These are phyloP conservation scores for Lochmaea capreae DNA, from an alignment of 2,888 invertebrate genomes.

Conservation along the genomic window DNA sequence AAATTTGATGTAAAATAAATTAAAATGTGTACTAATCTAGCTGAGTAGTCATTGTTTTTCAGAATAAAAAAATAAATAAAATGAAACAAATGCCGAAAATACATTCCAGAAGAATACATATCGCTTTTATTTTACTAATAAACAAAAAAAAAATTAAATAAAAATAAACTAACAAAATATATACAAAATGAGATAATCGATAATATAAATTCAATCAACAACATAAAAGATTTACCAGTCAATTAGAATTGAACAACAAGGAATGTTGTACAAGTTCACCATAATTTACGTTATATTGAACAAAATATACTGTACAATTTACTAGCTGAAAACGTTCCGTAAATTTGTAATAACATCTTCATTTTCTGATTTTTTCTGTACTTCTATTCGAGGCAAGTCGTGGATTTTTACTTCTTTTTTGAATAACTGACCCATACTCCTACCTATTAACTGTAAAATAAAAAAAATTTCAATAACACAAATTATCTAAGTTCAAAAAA, in stretches of 20 bases:
- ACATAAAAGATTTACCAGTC: constrained; percentile 34
- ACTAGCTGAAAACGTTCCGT: constrained; percentile 60
- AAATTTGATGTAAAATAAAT: too few relatives aligned
- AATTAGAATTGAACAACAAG: constrained; percentile 27
- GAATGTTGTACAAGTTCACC: constrained; percentile 31
- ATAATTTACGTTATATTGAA: constrained; percentile 33
- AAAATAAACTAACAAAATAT: constrained; percentile 56
- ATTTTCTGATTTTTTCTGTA: constrained; percentile 61
- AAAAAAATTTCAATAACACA: neutral
- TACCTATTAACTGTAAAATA: constrained; percentile 77
- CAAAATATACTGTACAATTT: constrained; percentile 26
- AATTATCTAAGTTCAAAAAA: neutral
- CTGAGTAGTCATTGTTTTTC: too few relatives aligned
- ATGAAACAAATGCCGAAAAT: neutral
- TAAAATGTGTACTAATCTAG: too few relatives aligned
- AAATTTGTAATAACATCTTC: constrained; percentile 61
- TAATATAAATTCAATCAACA: constrained; percentile 33
- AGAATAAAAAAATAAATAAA: neutral
- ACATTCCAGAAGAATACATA: constrained; percentile 27
- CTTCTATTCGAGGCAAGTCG: constrained; percentile 80
- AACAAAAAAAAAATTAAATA: constrained; percentile 54
- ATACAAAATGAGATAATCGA: constrained; percentile 54
- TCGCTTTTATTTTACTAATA: constrained; percentile 46
- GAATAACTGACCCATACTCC: constrained; percentile 88
- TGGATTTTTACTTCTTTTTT: constrained; percentile 88